Base-by-base conservation (phyloP, 1,140 invertebrate species). In the Prorops nasuta region DNA sequence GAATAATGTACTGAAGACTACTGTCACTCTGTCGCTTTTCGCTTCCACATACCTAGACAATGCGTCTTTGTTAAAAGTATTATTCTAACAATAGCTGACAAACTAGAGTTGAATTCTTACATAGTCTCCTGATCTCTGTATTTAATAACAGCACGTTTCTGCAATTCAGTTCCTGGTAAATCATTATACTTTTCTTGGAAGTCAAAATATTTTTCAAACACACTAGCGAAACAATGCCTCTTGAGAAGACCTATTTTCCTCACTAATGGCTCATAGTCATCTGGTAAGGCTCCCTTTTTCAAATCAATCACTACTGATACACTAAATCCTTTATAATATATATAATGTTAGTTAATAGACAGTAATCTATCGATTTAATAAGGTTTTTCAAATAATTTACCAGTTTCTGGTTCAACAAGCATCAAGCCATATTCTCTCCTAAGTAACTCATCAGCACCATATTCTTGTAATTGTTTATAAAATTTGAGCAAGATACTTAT, bases 161-260 rank as follows among this genome's bases (percentile, higher is more conserved):
- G 89, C 8, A 90, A 88, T 70, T 94, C 88, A 67, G 90, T 86
- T 1, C 91, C 92, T 79, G 97, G 93, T 74, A 95, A 95, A 66
- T 96, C 87, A 79, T 98, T 98, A 80, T 98, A 98, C 60, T 89
- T 84, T 73, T 96, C 93, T 84, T 99, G 96, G 76, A 95, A 96
- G 71, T 96, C 88, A 79, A 99, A 99, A 81, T 99, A 99, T 69
- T 98, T 98, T 79, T 99, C 95, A 81, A 99, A 99, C 24, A 99
- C 96, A 32, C 96, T 98, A 14, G 96, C 97, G 80, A 99, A 99
- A 79, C 97, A 99, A 78, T 99, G 96, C 64, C 97, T 86, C 77
- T 99, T 99, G 32, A 99, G 77, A 18, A 98, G 81, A 18, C 94
- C 93, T 56, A 96, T 91, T 82, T 94, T 96, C 72, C 92, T 91